Evolutionary conservation across 2,113 vertebrate species (phyloP).

Genomic region (Caranx ignobilis): DNA sequence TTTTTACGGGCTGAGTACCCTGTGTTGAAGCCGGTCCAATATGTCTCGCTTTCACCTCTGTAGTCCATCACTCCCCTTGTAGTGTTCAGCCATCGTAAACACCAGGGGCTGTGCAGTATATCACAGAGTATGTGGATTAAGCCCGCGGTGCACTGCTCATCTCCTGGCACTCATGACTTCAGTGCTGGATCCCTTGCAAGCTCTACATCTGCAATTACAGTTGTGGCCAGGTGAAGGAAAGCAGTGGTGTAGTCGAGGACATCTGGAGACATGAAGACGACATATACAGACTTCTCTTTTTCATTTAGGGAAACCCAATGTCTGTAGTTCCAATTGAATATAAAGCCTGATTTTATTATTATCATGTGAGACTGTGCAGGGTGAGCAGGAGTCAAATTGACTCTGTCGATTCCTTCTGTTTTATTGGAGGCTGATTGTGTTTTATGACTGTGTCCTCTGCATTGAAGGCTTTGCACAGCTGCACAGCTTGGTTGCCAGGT

Average conservation of each 20-base stretch:
- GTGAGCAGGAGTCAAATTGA: constrained; percentile 35
- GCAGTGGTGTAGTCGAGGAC: constrained; percentile 48
- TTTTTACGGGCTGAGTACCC: constrained; percentile 28
- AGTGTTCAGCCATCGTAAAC: constrained; percentile 47
- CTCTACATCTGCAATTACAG: constrained; percentile 63
- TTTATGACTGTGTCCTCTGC: constrained; percentile 51
- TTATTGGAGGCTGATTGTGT: constrained; percentile 42
- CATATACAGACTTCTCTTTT: constrained; percentile 57
- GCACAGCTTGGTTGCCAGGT: constrained; percentile 64
- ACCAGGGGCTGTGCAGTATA: constrained; percentile 14
- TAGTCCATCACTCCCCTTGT: constrained; percentile 25
- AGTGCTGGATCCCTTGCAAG: constrained; percentile 39
- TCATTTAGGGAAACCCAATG: constrained; percentile 63
- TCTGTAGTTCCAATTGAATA: constrained; percentile 70
- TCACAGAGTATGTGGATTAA: constrained; percentile 38
- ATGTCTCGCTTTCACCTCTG: constrained; percentile 32
- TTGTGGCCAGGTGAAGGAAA: constrained; percentile 70
- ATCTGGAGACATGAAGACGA: constrained; percentile 66
- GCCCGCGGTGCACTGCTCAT: constrained; percentile 37
- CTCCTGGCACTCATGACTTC: constrained; percentile 42
- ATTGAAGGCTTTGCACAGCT: constrained; percentile 55
- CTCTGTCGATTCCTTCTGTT: constrained; percentile 30
- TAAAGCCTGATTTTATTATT: constrained; percentile 4
- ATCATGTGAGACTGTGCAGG: neutral
- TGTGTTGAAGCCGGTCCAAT: constrained; percentile 20